phyloP scores from a whole-genome alignment of 2,113 vertebrate genomes.

The Pseudopodoces humilis region DNA sequence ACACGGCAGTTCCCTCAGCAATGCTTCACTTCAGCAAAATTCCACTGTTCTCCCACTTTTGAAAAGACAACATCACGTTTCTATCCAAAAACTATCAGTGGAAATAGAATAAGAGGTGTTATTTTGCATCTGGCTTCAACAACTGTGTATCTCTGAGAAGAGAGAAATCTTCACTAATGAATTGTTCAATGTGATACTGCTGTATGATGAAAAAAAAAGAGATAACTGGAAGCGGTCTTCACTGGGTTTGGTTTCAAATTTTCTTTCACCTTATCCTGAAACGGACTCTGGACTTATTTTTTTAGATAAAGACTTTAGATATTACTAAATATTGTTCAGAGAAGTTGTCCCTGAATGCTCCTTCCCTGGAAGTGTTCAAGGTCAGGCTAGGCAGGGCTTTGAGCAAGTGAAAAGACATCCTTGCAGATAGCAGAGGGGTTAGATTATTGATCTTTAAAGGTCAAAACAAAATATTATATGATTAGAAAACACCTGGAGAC shows the following conservation, averaged over 20 bases:
- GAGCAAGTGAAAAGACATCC: background rate
- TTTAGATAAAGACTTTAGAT: background rate
- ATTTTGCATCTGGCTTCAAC: background rate
- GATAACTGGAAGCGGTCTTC: background rate
- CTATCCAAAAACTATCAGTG: background rate
- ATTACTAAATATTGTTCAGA: background rate
- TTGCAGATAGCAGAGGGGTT: background rate
- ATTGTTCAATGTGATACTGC: fast-evolving
- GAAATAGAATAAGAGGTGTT: background rate
- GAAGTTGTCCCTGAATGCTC: background rate
- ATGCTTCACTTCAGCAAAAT: background rate
- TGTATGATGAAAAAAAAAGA: background rate
- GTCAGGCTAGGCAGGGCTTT: background rate
- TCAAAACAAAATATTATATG: background rate
- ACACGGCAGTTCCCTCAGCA: background rate
- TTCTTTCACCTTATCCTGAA: background rate
- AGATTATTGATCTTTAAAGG: background rate
- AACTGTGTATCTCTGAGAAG: background rate
- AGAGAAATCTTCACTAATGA: background rate
- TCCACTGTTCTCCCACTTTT: background rate
- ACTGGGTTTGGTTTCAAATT: background rate
- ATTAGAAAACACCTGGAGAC: background rate
- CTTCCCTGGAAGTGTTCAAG: background rate
- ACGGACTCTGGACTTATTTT: background rate
- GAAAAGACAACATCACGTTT: background rate